Base-by-base conservation (phyloP, 2,888 invertebrate genomes). In the Phyto melanocephala region DNA sequence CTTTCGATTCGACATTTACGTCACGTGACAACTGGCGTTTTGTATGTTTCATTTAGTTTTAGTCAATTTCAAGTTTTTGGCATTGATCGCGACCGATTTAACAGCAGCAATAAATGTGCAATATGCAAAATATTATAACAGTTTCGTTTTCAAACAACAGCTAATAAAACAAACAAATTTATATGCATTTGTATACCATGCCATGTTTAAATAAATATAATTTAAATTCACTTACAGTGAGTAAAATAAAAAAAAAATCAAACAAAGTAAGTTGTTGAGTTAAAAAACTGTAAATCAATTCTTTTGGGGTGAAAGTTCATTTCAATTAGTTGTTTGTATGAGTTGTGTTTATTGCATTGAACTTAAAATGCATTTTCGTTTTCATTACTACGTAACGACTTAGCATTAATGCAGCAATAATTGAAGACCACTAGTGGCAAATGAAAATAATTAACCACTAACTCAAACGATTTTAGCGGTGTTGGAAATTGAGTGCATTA, bases 71-170 rank as follows among this genome's bases (percentile, higher is more conserved):
- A 35, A 67, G 40, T 72, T 60, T n/a, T 79, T 72, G 79, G 67
- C 72, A 79, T 79, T 79, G 72, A 79, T 79, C 45, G 60, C 65
- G 11, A 52, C 65, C 50, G 67, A 72, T 72, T 72, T 67, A 42
- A 65, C 67, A 33, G 63, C 20, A 33, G 33, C 40, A 60, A 63
- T n/a, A 63, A n/a, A n/a, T 40, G 10, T 58, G 37, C 22, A 20
- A 35, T 47, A 58, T 45, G 15, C 58, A 33, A 45, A 52, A 20
- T n/a, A 50, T 22, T 50, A 45, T 17, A 15, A 17, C 1, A 17
- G 15, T 45, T 45, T 45, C 7, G 6, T 45, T 13, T 45, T 42
- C n/a, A 11, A 42, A 42, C 1, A n/a, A n/a, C n/a, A n/a, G n/a
- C n/a, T n/a, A n/a, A n/a, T n/a, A n/a, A n/a, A n/a, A n/a, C n/a